Conservation (phyloP, 2,888 invertebrate genomes). For the Hydrotaea diabolus region DNA sequence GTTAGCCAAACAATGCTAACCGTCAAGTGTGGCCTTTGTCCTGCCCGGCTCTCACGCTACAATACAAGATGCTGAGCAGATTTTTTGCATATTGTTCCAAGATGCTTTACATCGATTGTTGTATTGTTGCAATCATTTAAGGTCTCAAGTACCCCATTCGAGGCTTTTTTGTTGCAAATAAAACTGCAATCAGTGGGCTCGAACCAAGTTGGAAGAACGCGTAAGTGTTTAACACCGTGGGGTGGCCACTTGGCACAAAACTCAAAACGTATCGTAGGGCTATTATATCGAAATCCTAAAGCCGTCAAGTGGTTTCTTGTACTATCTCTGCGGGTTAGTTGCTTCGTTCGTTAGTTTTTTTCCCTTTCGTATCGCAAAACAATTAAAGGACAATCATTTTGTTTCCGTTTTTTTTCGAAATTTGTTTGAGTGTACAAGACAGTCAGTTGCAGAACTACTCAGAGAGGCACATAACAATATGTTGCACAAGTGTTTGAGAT, state of each 20-base stretch:
- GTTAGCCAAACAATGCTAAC: slow-evolving; percentile 43
- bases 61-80: slow-evolving; percentile 39
- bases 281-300: slow-evolving; percentile 34
- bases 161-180: slow-evolving; percentile 46
- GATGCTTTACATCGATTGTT: neutral
- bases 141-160: slow-evolving; percentile 30
- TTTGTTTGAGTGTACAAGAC: too few relatives aligned
- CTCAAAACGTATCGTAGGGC: slow-evolving; percentile 32
- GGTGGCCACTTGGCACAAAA: slow-evolving; percentile 34
- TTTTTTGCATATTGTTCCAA: slow-evolving; percentile 48
- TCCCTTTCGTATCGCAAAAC: neutral
- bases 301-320: slow-evolving; percentile 34
- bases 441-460: neutral
- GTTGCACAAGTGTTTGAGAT: slow-evolving; percentile 29
- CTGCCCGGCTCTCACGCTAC: neutral
- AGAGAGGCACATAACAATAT: slow-evolving; percentile 1
- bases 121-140: neutral
- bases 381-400: slow-evolving; percentile 23
- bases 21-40: slow-evolving; percentile 40
- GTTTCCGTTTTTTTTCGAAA: neutral
- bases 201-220: neutral
- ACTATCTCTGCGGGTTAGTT: neutral
- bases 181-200: slow-evolving; percentile 25
- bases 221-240: slow-evolving; percentile 37
- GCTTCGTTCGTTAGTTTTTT: neutral